phyloP scores from a whole-genome alignment of 2,888 invertebrate species.

The Pilophorus perplexus region DNA sequence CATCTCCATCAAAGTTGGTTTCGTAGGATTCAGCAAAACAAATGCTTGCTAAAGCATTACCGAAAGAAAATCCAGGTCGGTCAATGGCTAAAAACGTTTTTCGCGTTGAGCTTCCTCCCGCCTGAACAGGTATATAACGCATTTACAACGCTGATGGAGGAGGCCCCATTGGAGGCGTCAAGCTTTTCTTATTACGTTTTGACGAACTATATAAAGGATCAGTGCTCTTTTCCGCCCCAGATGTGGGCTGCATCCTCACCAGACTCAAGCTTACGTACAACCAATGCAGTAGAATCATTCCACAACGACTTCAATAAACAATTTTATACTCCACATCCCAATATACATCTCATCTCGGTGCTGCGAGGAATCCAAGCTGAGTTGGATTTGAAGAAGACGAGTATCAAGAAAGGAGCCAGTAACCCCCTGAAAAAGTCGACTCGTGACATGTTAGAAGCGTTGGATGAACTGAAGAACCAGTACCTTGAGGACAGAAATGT shows the following conservation, averaged over 20 bases:
- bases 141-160: constrained; percentile 12
- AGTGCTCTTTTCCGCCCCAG: not conserved
- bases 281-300: constrained; percentile 6
- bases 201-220: no score
- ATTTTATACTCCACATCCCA: constrained; percentile 4
- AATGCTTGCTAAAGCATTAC: no score
- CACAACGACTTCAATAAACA: constrained; percentile 2
- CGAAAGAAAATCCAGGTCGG: no score
- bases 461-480: constrained; percentile 9
- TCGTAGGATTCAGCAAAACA: constrained; percentile 1
- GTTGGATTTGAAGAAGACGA: not conserved
- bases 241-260: constrained; percentile 3
- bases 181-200: constrained; percentile 14
- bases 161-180: constrained; percentile 10
- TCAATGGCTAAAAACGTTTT: no score
- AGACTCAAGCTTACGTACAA: constrained; percentile 13
- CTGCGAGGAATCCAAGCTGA: constrained; percentile 11
- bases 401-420: constrained; percentile 17
- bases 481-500: constrained; percentile 8
- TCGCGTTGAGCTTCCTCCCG: no score
- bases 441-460: not conserved
- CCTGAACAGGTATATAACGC: no score
- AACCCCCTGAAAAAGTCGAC: constrained; percentile 11
- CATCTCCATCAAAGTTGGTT: constrained; percentile 3
- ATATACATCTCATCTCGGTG: constrained; percentile 5